Evolutionary conservation across 2,113 vertebrate species (phyloP).

Genomic region (Corythoichthys intestinalis): DNA sequence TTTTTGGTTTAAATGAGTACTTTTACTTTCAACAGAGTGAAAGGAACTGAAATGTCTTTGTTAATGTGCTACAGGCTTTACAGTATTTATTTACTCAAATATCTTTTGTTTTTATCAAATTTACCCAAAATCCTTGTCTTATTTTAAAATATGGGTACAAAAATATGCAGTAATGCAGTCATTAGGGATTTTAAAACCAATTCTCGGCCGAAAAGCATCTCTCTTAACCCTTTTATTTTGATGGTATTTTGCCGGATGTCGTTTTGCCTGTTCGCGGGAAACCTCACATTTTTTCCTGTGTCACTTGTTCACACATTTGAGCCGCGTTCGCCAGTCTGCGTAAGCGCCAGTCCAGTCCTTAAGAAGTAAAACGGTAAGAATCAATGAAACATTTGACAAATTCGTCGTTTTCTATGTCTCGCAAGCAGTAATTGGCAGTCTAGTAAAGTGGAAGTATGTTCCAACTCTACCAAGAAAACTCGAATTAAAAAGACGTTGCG

Average conservation of each 20-base stretch:
- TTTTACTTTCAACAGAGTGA: too few relatives aligned
- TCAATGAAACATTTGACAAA: constrained; percentile 1
- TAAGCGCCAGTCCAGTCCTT: constrained; percentile 31
- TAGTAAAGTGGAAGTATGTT: neutral
- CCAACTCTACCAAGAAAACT: neutral
- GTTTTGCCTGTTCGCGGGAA: neutral
- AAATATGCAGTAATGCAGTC: neutral
- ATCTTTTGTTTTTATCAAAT: too few relatives aligned
- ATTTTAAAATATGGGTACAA: neutral
- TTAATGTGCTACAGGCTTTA: too few relatives aligned
- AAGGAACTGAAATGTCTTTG: too few relatives aligned
- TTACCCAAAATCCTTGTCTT: neutral
- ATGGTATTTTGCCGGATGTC: constrained; percentile 4
- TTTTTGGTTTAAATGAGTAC: neutral
- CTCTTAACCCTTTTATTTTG: constrained; percentile 41
- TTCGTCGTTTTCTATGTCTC: neutral
- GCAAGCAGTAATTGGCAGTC: too few relatives aligned
- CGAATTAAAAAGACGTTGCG: neutral
- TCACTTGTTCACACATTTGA: constrained; percentile 22
- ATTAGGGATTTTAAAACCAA: neutral
- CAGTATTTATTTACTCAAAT: neutral
- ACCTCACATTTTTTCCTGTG: constrained; percentile 15
- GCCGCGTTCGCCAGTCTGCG: constrained; percentile 52
- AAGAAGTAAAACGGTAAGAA: constrained; percentile 63
- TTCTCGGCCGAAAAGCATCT: neutral